A percentile compares a stretch with the other conserved stretches of the same genome.
These are phyloP conservation scores for Trochalopteron elliotii DNA, from an alignment of 2,113 vertebrate genomes.

Conservation along the genomic window DNA sequence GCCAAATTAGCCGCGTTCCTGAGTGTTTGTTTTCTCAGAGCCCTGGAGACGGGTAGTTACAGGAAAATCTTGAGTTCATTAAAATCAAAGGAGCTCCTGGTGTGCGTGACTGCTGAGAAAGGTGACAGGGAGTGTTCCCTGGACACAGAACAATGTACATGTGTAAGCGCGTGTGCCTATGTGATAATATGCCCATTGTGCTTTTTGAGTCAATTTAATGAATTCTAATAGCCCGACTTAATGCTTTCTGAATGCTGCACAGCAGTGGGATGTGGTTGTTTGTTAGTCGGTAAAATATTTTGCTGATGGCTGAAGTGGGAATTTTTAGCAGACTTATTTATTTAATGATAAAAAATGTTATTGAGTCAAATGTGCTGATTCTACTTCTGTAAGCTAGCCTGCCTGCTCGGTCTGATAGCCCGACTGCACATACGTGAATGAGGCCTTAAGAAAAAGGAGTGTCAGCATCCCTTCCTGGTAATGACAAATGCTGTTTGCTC, in stretches of 20 bases:
- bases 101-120: not conserved
- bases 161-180: not conserved
- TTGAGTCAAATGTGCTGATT: constrained; percentile 18
- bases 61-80: constrained; percentile 36
- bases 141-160: not conserved
- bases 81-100: constrained; percentile 13
- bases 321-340: constrained; percentile 7
- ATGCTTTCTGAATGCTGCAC: not conserved
- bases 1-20: not conserved
- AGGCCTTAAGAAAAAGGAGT: not conserved
- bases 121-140: not conserved
- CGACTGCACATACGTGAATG: not conserved
- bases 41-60: not conserved
- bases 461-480: constrained; percentile 26
- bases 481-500: not conserved
- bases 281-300: constrained; percentile 29
- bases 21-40: not conserved
- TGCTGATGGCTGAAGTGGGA: not conserved
- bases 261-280: not conserved
- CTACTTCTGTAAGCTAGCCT: not conserved
- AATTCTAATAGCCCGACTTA: constrained; percentile 16
- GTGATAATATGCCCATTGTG: not conserved
- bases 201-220: constrained; percentile 33
- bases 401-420: constrained; percentile 10
- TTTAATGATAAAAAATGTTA: constrained; percentile 49